Conservation (phyloP, 2,113 vertebrate genomes). For the Thoracochromis brauschi region DNA sequence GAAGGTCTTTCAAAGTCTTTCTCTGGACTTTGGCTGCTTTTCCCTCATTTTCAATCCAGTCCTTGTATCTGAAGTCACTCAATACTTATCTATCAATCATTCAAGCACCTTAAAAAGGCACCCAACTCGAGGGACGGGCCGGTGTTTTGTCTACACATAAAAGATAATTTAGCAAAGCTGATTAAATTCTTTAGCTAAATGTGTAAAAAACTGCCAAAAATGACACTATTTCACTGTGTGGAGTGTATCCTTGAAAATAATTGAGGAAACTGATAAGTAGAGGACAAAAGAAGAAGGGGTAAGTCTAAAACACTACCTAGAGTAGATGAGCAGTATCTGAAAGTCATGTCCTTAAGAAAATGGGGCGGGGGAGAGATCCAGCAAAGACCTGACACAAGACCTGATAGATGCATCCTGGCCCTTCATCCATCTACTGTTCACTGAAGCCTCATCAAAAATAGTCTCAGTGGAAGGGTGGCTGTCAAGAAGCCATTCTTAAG, state of each 20-base stretch:
- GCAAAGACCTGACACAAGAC: neutral
- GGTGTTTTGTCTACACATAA: neutral
- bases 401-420: neutral
- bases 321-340: neutral
- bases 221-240: neutral
- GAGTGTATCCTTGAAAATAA: neutral
- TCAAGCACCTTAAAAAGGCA: neutral
- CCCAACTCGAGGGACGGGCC: rapidly evolving
- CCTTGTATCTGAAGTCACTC: rapidly evolving
- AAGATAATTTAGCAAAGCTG: neutral
- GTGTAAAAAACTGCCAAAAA: neutral
- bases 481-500: neutral
- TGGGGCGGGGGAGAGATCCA: rapidly evolving
- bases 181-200: neutral
- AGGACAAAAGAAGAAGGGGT: neutral
- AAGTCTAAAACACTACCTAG: neutral
- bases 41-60: neutral
- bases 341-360: neutral
- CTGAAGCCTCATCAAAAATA: neutral
- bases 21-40: neutral
- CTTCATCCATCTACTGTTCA: neutral
- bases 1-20: neutral
- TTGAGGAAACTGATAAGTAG: neutral
- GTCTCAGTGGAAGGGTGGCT: neutral
- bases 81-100: neutral